These are phyloP conservation scores for Asobara japonica DNA, from an alignment of 1,140 invertebrate species.

Conservation along the genomic window DNA sequence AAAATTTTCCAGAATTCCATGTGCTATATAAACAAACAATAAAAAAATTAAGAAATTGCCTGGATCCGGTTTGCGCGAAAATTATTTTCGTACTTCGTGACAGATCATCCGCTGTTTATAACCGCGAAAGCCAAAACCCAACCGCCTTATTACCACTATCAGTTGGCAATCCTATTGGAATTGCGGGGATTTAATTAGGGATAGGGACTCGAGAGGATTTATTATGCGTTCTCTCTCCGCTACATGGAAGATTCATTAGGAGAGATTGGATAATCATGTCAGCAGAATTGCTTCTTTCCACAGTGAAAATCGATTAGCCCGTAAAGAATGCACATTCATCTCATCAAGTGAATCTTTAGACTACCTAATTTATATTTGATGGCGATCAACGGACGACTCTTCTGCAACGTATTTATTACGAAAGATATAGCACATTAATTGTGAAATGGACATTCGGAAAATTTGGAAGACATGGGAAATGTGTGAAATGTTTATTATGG, in stretches of 20 bases:
- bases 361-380: neutral
- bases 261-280: neutral
- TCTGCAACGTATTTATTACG: neutral
- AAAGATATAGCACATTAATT: neutral
- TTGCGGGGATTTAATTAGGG: neutral
- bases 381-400: neutral
- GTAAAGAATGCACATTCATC: neutral
- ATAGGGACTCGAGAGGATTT: neutral
- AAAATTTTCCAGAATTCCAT: too few species aligned
- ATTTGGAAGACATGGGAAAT: too few species aligned
- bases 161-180: too few species aligned
- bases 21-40: too few species aligned
- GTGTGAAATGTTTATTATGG: too few species aligned
- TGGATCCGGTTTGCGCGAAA: too few species aligned
- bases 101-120: too few species aligned
- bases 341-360: neutral
- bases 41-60: too few species aligned
- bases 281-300: neutral
- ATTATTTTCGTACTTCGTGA: too few species aligned
- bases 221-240: neutral
- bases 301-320: neutral
- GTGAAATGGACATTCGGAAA: too few species aligned
- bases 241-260: neutral
- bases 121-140: too few species aligned
- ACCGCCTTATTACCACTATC: too few species aligned